Conservation (phyloP, 23 tunicate species). For the Trididemnum nubilum region DNA sequence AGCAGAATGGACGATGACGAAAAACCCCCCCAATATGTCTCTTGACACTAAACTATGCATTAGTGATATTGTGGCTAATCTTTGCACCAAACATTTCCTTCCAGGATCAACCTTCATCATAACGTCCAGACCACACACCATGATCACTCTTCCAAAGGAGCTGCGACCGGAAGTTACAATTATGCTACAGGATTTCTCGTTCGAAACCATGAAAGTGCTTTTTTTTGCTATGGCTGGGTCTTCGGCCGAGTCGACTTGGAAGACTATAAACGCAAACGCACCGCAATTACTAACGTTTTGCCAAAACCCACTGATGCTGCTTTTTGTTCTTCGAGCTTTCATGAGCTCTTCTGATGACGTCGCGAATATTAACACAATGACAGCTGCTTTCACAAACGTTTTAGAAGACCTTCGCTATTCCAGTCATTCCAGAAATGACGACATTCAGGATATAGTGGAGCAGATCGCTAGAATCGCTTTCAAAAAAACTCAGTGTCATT, state of each 20-base stretch:
- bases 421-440: background rate
- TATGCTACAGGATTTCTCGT: background rate
- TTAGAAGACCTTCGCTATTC: background rate
- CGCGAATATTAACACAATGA: slow-evolving; percentile 2
- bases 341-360: background rate
- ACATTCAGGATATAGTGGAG: background rate
- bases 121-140: slow-evolving; percentile 16
- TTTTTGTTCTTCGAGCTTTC: background rate
- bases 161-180: background rate
- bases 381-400: background rate
- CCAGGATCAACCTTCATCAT: background rate
- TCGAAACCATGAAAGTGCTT: background rate
- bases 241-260: background rate
- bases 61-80: background rate
- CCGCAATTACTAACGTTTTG: slow-evolving; percentile 13
- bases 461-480: background rate
- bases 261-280: background rate
- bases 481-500: background rate
- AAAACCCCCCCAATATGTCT: background rate
- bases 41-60: background rate
- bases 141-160: background rate
- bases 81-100: background rate
- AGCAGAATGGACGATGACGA: slow-evolving; percentile 5
- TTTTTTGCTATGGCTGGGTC: background rate
- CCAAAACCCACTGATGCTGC: slow-evolving; percentile 4